Percentiles rank a stretch among this genome's conserved stretches.
Conservation (phyloP, 2,797 vertebrate genomes). For the Phrynocephalus guinanensis region DNA sequence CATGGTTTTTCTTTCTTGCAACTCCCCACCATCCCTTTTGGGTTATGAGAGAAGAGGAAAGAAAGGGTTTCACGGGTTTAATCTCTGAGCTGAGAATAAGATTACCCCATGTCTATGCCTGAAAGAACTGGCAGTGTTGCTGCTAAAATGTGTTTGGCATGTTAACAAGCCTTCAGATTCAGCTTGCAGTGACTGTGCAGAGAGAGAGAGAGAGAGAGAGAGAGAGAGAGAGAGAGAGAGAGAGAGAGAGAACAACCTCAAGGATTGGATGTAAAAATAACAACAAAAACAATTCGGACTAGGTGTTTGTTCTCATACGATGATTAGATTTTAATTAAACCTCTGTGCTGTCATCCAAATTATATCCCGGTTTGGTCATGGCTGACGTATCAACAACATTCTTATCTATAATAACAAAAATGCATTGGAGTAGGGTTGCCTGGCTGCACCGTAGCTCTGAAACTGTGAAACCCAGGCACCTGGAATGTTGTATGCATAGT, state of each 20-base stretch:
- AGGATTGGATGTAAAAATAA: constrained; percentile 43
- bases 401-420: no score
- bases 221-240: no score
- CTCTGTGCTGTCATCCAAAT: constrained; percentile 58
- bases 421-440: no score
- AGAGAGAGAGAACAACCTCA: constrained; percentile 45
- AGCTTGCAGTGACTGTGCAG: constrained; percentile 12
- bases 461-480: no score
- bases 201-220: constrained; percentile 24
- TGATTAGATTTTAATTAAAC: constrained; percentile 70
- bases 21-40: neutral
- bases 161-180: constrained; percentile 50
- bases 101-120: constrained; percentile 36
- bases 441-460: no score
- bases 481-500: no score
- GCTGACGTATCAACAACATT: constrained; percentile 46
- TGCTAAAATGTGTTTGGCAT: constrained; percentile 43
- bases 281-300: constrained; percentile 50
- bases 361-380: constrained; percentile 50
- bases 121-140: constrained; percentile 31
- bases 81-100: constrained; percentile 29
- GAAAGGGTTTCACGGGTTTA: constrained; percentile 23
- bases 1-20: accelerated
- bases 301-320: constrained; percentile 59
- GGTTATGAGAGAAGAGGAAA: neutral